A percentile compares a stretch with the other conserved stretches of the same genome.
Conservation (phyloP, 2,888 invertebrate genomes). For the Nomada hirtipes region DNA sequence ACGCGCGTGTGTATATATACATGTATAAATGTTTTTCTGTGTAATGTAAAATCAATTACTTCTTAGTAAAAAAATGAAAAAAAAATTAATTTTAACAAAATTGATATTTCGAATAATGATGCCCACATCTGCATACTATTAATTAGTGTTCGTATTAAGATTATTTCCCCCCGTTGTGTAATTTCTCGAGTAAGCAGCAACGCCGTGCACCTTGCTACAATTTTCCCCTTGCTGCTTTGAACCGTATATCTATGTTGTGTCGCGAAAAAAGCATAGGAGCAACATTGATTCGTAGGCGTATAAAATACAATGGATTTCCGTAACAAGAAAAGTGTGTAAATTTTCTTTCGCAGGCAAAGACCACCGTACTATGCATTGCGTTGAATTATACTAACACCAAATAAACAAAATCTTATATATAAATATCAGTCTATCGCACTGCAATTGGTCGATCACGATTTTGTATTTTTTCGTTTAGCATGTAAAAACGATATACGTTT, state of each 20-base stretch:
- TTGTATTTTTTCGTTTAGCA: not conserved
- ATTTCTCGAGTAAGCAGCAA: not conserved
- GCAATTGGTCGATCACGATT: conserved; percentile 6
- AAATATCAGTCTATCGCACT: conserved; percentile 33
- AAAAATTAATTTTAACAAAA: conserved; percentile 21
- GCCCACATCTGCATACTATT: conserved; percentile 4
- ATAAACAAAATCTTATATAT: conserved; percentile 49
- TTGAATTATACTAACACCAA: conserved; percentile 43
- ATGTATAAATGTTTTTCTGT: conserved; percentile 72
- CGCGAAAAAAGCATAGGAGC: conserved; percentile 6
- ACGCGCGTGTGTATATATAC: conserved; percentile 69
- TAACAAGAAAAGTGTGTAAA: conserved; percentile 44
- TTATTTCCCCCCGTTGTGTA: conserved; percentile 32
- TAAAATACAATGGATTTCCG: conserved; percentile 53
- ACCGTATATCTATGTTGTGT: conserved; percentile 8
- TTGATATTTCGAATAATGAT: conserved; percentile 29
- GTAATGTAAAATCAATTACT: conserved; percentile 62
- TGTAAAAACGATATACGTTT: not conserved
- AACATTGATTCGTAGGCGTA: conserved; percentile 45
- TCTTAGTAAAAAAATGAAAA: conserved; percentile 40
- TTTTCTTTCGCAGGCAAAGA: conserved; percentile 34
- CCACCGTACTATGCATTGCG: conserved; percentile 15
- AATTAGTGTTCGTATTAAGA: conserved; percentile 15
- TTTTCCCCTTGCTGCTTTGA: conserved; percentile 30
- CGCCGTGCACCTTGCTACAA: conserved; percentile 4